These are phyloP conservation scores for Avahi laniger DNA, from an alignment of 2,797 vertebrate genomes.

Conservation along the genomic window DNA sequence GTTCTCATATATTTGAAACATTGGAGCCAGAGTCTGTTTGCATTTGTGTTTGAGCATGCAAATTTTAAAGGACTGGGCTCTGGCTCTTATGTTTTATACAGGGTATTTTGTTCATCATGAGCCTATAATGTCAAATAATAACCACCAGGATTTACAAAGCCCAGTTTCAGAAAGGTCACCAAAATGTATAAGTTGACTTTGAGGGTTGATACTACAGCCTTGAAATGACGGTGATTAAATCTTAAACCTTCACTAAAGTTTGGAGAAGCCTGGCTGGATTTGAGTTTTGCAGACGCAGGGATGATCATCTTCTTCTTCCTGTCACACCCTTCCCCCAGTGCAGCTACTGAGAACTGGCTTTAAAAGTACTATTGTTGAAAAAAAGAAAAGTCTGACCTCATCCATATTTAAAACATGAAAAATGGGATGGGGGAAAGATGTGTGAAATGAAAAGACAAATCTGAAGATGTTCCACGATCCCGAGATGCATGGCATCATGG, in stretches of 20 bases:
- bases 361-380: background rate
- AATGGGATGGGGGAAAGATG: background rate
- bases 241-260: conserved; percentile 74
- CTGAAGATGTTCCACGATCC: background rate
- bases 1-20: conserved; percentile 55
- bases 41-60: conserved; percentile 70
- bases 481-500: background rate
- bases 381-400: background rate
- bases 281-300: conserved; percentile 24
- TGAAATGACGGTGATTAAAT: conserved; percentile 67
- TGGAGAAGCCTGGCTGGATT: conserved; percentile 50
- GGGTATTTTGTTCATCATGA: conserved; percentile 39
- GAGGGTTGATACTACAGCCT: conserved; percentile 40
- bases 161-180: conserved; percentile 75
- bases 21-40: conserved; percentile 56
- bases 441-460: background rate
- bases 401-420: background rate
- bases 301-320: background rate
- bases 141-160: conserved; percentile 71
- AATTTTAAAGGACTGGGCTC: conserved; percentile 55
- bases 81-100: conserved; percentile 57
- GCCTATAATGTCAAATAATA: conserved; percentile 71
- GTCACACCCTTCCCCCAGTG: background rate
- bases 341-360: background rate
- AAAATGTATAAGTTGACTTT: conserved; percentile 69